These are phyloP conservation scores for Drosophila murphyi DNA, from an alignment of 1,140 invertebrate species.

Conservation along the genomic window DNA sequence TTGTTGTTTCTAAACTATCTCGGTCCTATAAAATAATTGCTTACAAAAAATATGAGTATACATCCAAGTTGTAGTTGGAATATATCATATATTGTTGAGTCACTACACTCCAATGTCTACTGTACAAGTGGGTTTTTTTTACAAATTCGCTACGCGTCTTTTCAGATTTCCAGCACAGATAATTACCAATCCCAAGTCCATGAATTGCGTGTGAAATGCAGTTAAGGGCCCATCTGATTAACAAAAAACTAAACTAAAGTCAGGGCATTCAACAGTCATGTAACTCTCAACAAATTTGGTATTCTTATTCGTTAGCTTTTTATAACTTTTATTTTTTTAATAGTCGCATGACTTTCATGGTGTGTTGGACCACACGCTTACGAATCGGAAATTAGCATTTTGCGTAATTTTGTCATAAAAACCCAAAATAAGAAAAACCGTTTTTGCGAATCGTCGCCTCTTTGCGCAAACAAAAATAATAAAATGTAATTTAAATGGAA, in stretches of 20 bases:
- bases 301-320: slow-evolving; percentile 32
- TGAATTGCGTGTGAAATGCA: not conserved
- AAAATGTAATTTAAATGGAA: slow-evolving; percentile 42
- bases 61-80: not conserved
- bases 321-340: slow-evolving; percentile 25
- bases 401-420: slow-evolving; percentile 34
- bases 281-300: not conserved
- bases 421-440: slow-evolving; percentile 28
- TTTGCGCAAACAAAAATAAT: slow-evolving; percentile 9
- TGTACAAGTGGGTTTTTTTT: slow-evolving; percentile 14
- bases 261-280: slow-evolving; percentile 20
- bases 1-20: too few species aligned
- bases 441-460: slow-evolving; percentile 37
- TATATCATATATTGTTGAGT: not conserved
- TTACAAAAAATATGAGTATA: not conserved
- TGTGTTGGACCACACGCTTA: slow-evolving; percentile 17
- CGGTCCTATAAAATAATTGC: not conserved
- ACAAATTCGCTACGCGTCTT: slow-evolving; percentile 21
- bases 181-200: slow-evolving; percentile 18
- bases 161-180: slow-evolving; percentile 53
- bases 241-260: too few species aligned
- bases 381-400: slow-evolving; percentile 38
- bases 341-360: slow-evolving; percentile 20
- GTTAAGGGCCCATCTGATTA: slow-evolving; percentile 2
- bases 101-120: not conserved